Percentiles rank a stretch among this genome's conserved stretches.
Evolutionary conservation across 53 echinoderm and acorn worm species (phyloP).

Genomic region (Patiria pectinifera): DNA sequence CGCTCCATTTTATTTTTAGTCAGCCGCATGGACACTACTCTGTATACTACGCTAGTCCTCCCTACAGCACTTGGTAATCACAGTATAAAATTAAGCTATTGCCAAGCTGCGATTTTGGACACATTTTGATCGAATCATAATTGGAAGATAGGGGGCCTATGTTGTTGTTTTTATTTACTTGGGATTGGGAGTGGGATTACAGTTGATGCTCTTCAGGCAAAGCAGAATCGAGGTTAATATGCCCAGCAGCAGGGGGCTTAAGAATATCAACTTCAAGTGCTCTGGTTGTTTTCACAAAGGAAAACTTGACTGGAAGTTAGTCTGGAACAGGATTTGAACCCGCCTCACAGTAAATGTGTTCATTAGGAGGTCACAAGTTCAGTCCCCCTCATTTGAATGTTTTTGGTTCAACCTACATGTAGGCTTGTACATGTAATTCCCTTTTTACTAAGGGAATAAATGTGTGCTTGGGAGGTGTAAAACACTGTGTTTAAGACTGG

Average conservation of each 20-base stretch:
- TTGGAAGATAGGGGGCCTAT: background rate
- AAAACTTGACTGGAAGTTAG: too few relatives aligned
- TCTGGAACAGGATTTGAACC: too few relatives aligned
- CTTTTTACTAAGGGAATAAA: too few relatives aligned
- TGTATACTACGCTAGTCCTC: too few relatives aligned
- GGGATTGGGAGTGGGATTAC: background rate
- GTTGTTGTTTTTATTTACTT: background rate
- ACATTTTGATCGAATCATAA: background rate
- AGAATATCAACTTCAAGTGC: background rate
- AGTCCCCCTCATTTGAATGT: too few relatives aligned
- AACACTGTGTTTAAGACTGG: too few relatives aligned
- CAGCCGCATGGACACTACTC: too few relatives aligned
- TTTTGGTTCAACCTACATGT: too few relatives aligned
- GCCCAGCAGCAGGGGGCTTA: background rate
- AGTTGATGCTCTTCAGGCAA: background rate
- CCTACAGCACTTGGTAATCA: background rate
- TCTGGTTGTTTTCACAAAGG: background rate
- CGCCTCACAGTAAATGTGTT: too few relatives aligned
- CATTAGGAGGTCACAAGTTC: too few relatives aligned
- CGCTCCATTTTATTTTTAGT: background rate
- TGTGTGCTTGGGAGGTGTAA: too few relatives aligned
- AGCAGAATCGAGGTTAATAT: background rate
- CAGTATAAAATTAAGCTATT: background rate
- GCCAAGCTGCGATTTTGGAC: background rate
- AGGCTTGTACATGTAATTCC: too few relatives aligned